A percentile compares a stretch with the other conserved stretches of the same genome.
Evolutionary conservation across 2,113 vertebrate species (phyloP).

Genomic region (Syngnathus floridae): DNA sequence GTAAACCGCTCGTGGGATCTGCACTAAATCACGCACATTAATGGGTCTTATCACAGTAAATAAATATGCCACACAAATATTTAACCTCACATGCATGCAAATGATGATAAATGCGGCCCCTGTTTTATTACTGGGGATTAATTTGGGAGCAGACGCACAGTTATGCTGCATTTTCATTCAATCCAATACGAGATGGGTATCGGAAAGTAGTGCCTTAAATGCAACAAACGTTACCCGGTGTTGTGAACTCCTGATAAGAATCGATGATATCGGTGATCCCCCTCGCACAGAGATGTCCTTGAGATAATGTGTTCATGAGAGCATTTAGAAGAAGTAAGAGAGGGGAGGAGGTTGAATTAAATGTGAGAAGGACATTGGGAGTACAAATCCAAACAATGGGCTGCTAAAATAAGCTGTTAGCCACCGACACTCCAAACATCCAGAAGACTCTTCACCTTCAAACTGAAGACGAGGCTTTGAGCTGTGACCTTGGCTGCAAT

Average conservation of each 20-base stretch:
- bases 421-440: constrained; percentile 44
- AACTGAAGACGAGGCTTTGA: not conserved
- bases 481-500: not conserved
- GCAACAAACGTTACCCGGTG: not conserved
- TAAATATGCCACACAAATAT: not conserved
- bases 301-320: constrained; percentile 19
- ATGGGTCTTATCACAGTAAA: constrained; percentile 5
- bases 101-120: not conserved
- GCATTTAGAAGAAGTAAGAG: constrained; percentile 8
- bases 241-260: constrained; percentile 20
- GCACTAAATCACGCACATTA: constrained; percentile 1
- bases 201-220: not conserved
- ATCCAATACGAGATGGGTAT: not conserved
- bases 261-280: constrained; percentile 20
- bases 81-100: not conserved
- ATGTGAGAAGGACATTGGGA: constrained; percentile 1
- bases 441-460: constrained; percentile 5
- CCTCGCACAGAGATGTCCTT: constrained; percentile 30
- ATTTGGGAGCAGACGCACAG: not conserved
- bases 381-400: constrained; percentile 51
- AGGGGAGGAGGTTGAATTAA: not conserved
- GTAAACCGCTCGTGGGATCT: constrained; percentile 4
- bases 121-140: not conserved
- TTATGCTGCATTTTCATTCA: not conserved
- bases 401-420: constrained; percentile 55